Conservation (phyloP, 1,140 invertebrate genomes). For the Agrilus planipennis region DNA sequence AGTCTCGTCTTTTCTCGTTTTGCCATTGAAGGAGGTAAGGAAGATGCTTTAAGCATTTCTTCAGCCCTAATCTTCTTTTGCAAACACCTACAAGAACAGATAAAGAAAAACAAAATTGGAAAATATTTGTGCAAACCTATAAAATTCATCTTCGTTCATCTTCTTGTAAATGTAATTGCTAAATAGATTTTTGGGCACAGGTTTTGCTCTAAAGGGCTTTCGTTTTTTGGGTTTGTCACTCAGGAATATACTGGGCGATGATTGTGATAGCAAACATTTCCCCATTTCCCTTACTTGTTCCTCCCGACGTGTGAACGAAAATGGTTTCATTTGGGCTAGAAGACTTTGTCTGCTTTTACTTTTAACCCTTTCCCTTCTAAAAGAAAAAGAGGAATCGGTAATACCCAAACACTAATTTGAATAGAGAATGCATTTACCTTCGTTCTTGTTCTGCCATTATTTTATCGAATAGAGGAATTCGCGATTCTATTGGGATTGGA, state of each 20-base stretch:
- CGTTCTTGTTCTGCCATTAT: conserved; percentile 55
- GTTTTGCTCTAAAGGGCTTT: conserved; percentile 49
- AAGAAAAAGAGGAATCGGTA: conserved; percentile 8
- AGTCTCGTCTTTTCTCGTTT: conserved; percentile 40
- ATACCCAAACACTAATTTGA: conserved; percentile 4
- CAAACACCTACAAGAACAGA: too few species aligned
- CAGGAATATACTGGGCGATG: conserved; percentile 41
- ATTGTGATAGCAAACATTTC: conserved; percentile 38
- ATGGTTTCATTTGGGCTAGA: conserved; percentile 48
- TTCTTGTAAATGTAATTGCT: conserved; percentile 56
- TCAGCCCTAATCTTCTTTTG: conserved; percentile 54
- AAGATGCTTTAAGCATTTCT: conserved; percentile 51
- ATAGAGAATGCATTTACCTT: conserved; percentile 36
- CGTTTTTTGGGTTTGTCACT: conserved; percentile 27
- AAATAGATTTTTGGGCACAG: conserved; percentile 55
- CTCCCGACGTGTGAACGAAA: conserved; percentile 46
- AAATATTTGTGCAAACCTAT: conserved; percentile 37
- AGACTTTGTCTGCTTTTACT: conserved; percentile 43
- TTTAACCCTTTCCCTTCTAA: conserved; percentile 40
- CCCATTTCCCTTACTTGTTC: conserved; percentile 35
- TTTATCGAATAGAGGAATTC: conserved; percentile 56
- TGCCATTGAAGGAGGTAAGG: conserved; percentile 56
- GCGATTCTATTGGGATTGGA: conserved; percentile 54
- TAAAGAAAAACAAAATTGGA: conserved; percentile 2
- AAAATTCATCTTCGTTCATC: conserved; percentile 57